Conservation (phyloP, 2,113 vertebrate genomes). For the Micromys minutus region DNA sequence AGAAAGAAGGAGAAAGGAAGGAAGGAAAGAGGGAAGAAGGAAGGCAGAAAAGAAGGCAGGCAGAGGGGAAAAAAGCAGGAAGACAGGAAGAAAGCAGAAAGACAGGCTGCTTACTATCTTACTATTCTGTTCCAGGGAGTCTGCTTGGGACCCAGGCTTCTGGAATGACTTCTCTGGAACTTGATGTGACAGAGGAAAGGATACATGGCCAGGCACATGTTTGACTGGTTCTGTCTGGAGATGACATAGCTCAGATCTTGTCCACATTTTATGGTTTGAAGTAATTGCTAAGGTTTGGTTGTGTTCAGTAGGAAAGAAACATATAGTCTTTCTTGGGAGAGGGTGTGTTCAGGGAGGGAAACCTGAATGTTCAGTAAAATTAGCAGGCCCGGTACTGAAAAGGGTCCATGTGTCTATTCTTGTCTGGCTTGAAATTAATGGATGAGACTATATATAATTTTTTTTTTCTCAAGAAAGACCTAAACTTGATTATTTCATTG, state of each 20-base stretch:
- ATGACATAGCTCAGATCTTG: background rate
- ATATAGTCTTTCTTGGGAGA: background rate
- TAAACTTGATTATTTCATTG: background rate
- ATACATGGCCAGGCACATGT: background rate
- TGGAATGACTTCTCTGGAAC: background rate
- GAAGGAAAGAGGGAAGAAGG: background rate
- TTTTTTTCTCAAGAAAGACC: background rate
- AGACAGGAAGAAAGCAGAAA: fast-evolving
- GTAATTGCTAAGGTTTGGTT: too few species aligned
- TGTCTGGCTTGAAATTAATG: background rate
- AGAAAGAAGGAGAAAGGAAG: background rate
- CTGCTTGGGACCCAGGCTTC: background rate
- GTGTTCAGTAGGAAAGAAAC: background rate
- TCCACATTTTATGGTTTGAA: background rate
- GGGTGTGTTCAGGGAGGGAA: background rate
- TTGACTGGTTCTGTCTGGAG: background rate
- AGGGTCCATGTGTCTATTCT: background rate
- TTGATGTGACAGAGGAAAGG: background rate
- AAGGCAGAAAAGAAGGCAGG: fast-evolving
- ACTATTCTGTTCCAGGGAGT: background rate
- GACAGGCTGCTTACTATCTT: too few species aligned
- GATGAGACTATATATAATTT: background rate
- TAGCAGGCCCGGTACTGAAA: background rate
- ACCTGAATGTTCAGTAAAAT: background rate
- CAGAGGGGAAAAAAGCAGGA: too few species aligned